Evolutionary conservation across 1,140 invertebrate species (phyloP).

Genomic region (Drosophila carrolli): DNA sequence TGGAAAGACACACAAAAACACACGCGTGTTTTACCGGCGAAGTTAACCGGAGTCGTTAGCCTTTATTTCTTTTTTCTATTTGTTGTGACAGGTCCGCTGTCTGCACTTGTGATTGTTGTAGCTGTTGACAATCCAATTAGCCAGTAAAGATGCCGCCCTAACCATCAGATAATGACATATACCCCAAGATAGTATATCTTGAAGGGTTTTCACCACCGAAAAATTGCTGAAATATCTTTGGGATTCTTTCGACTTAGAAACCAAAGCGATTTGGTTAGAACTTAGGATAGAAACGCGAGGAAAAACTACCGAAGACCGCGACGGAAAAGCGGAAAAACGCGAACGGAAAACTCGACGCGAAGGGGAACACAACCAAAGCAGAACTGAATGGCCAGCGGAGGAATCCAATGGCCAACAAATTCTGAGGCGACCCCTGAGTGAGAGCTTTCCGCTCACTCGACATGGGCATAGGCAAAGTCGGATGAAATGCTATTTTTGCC

Average conservation of each 20-base stretch:
- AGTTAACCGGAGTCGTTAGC: slow-evolving; percentile 69
- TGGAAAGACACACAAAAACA: slow-evolving; percentile 19
- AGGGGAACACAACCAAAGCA: slow-evolving; percentile 72
- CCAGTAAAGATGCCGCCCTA: slow-evolving; percentile 42
- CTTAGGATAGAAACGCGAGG: slow-evolving; percentile 15
- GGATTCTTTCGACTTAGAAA: slow-evolving; percentile 5
- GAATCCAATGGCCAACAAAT: slow-evolving; percentile 40
- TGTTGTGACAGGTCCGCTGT: slow-evolving; percentile 58
- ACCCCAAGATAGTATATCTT: slow-evolving; percentile 6
- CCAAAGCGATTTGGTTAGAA: slow-evolving; percentile 12
- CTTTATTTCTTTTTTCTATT: slow-evolving; percentile 16
- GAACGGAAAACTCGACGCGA: slow-evolving; percentile 43
- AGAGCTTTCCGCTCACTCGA: slow-evolving; percentile 51
- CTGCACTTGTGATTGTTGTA: slow-evolving; percentile 19
- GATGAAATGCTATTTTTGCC: slow-evolving; percentile 62
- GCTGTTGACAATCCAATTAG: slow-evolving; percentile 78
- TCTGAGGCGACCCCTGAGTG: slow-evolving; percentile 27
- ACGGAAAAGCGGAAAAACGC: slow-evolving; percentile 37
- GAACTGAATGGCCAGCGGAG: slow-evolving; percentile 60
- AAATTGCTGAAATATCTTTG: slow-evolving; percentile 19
- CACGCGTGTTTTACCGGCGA: slow-evolving; percentile 33
- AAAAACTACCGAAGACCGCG: slow-evolving; percentile 23
- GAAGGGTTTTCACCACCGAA: slow-evolving; percentile 12
- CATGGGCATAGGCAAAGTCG: not conserved
- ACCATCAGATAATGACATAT: slow-evolving; percentile 5